Evolutionary conservation across 2,888 invertebrate species (phyloP).

Genomic region (Dicycla oo): DNA sequence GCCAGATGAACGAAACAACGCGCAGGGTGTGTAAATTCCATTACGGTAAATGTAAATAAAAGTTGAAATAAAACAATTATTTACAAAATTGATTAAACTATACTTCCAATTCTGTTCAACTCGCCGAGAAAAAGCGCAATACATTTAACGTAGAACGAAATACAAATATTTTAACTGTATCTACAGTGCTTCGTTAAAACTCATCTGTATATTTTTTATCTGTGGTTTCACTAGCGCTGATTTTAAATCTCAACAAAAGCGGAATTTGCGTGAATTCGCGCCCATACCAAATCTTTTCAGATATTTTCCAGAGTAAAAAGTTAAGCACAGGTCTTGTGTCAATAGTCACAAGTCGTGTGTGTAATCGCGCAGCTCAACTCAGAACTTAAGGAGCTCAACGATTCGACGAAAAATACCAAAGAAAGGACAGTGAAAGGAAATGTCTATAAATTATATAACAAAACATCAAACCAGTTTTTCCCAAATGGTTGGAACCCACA

Average conservation of each 20-base stretch:
- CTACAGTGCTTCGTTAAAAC: constrained; percentile 7
- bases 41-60: constrained; percentile 20
- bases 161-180: constrained; percentile 14
- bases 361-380: too few species aligned
- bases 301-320: background rate
- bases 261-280: background rate
- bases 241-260: constrained; percentile 27
- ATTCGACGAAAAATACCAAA: too few species aligned
- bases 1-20: background rate
- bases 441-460: too few species aligned
- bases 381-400: too few species aligned
- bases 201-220: constrained; percentile 21
- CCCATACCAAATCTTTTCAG: background rate
- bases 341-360: too few species aligned
- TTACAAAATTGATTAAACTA: constrained; percentile 27
- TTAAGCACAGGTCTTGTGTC: too few species aligned
- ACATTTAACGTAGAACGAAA: constrained; percentile 12
- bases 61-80: constrained; percentile 24
- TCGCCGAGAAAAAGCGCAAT: background rate
- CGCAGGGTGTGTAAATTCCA: constrained; percentile 6
- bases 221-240: constrained; percentile 22
- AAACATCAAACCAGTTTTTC: too few species aligned
- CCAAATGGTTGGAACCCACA: too few species aligned
- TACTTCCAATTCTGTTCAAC: constrained; percentile 21
- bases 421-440: too few species aligned